phyloP scores from a whole-genome alignment of 2,797 vertebrate genomes.

The Poecilia picta region DNA sequence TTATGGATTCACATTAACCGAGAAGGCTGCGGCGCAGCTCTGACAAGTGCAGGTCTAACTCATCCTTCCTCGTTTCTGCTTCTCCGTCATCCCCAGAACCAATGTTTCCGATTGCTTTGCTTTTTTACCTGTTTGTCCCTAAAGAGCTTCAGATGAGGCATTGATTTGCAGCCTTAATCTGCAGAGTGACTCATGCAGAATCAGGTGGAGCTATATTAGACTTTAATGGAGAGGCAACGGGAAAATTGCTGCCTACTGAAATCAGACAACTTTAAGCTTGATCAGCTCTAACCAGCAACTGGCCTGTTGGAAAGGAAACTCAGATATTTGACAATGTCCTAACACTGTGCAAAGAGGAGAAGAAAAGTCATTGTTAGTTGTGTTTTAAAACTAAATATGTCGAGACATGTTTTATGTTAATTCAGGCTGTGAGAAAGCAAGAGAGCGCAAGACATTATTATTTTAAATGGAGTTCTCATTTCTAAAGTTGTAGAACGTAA shows the following conservation, averaged over 20 bases:
- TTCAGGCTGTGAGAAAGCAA: background rate
- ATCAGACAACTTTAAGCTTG: background rate
- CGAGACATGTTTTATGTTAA: background rate
- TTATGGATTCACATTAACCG: conserved; percentile 48
- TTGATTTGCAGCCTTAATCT: conserved; percentile 18
- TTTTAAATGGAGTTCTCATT: background rate
- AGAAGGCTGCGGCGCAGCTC: conserved; percentile 27
- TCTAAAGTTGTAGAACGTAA: background rate
- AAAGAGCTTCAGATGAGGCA: conserved; percentile 21
- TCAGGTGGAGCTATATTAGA: background rate
- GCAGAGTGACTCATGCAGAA: conserved; percentile 20
- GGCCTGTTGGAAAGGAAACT: background rate
- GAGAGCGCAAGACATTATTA: background rate
- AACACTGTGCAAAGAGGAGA: background rate
- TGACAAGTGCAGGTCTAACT: conserved; percentile 36
- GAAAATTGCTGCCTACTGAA: background rate
- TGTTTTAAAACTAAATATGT: background rate
- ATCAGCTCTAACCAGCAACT: background rate
- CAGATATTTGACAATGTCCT: background rate
- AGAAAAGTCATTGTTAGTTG: background rate
- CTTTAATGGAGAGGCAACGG: background rate
- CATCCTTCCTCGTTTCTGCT: background rate
- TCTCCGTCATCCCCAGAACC: background rate
- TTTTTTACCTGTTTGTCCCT: conserved; percentile 13
- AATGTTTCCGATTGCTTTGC: background rate